A percentile compares a stretch with the other conserved stretches of the same genome.
Evolutionary conservation across 2,797 vertebrate species (phyloP).

Genomic region (Poeciliopsis gracilis): DNA sequence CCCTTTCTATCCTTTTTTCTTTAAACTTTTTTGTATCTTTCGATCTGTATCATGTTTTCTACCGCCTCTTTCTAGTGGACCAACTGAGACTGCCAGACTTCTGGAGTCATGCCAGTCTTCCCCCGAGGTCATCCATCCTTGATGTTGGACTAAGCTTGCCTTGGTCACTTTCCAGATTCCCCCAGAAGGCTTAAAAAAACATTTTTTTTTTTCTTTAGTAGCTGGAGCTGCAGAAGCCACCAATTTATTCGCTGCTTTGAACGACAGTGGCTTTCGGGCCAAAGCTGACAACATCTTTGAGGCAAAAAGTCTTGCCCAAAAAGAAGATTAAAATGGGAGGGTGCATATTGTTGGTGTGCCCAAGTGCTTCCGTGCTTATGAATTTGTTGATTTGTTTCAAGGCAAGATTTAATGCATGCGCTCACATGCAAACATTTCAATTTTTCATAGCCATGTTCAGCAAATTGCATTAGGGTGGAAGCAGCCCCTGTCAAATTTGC

Average conservation of each 20-base stretch:
- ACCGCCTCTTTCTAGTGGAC: neutral
- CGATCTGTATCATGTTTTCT: neutral
- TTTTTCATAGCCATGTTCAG: constrained; percentile 49
- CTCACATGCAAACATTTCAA: constrained; percentile 38
- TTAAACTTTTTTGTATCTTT: neutral
- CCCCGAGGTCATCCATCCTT: constrained; percentile 6
- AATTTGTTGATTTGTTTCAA: constrained; percentile 32
- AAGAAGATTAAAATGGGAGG: constrained; percentile 48
- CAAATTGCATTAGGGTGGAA: constrained; percentile 61
- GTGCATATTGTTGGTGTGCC: constrained; percentile 29
- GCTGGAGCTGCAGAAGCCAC: constrained; percentile 1
- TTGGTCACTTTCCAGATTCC: constrained; percentile 1
- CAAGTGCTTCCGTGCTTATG: constrained; percentile 17
- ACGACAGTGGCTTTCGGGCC: constrained; percentile 1
- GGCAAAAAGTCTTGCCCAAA: constrained; percentile 36
- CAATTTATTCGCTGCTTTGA: neutral
- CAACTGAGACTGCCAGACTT: neutral
- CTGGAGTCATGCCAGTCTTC: constrained; percentile 2
- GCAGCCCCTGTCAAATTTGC: constrained; percentile 53
- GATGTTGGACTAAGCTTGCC: neutral
- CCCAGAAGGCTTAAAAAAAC: neutral
- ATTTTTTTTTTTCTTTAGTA: neutral
- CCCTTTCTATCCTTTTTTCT: neutral
- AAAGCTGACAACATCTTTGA: constrained; percentile 17
- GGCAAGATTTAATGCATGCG: constrained; percentile 42